These are phyloP conservation scores for Ceryle rudis DNA, from an alignment of 2,797 vertebrate species.

Conservation along the genomic window DNA sequence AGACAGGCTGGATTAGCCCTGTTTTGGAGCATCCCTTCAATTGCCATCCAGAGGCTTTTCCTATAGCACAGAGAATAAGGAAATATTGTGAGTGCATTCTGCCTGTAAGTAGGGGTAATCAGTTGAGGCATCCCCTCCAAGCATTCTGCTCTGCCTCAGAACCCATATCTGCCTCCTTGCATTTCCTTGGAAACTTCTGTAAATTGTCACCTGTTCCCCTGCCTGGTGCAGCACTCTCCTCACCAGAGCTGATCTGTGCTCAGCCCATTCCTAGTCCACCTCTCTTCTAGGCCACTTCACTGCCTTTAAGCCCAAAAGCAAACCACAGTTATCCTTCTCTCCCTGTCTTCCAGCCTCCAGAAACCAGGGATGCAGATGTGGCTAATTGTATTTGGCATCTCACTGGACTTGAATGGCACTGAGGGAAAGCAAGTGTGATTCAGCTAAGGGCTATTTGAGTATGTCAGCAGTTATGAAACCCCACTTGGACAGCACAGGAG, in stretches of 20 bases:
- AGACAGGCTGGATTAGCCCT: background rate
- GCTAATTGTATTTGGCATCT: constrained; percentile 9
- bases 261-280: background rate
- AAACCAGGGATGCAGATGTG: background rate
- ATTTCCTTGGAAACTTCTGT: background rate
- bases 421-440: constrained; percentile 31
- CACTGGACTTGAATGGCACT: background rate
- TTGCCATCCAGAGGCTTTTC: background rate
- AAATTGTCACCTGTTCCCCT: background rate
- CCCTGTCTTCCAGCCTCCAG: background rate
- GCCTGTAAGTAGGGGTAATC: background rate
- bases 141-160: background rate
- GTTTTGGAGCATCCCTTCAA: background rate
- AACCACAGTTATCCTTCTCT: background rate
- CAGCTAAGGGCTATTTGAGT: background rate
- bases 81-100: background rate
- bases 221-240: background rate
- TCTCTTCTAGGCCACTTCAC: background rate
- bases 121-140: background rate
- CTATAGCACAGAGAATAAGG: background rate
- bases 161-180: background rate
- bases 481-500: background rate
- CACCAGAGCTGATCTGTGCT: background rate
- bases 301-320: background rate
- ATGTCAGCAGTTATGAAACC: background rate